These are phyloP conservation scores for Empis livida DNA, from an alignment of 2,888 invertebrate genomes.

Conservation along the genomic window DNA sequence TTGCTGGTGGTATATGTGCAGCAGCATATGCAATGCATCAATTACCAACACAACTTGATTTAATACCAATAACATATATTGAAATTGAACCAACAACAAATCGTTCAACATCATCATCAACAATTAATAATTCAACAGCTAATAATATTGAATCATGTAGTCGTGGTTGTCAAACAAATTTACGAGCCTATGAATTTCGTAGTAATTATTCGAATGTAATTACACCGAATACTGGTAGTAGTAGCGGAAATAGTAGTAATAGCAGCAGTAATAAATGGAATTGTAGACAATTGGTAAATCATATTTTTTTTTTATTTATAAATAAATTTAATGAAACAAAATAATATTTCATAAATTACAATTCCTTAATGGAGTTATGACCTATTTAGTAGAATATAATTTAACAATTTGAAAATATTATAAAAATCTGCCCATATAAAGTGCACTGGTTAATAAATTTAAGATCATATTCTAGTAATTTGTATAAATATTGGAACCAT, in stretches of 20 bases:
- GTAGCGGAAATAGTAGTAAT: neutral
- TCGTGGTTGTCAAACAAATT: slow-evolving; percentile 15
- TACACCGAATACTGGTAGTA: neutral
- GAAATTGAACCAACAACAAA: slow-evolving; percentile 2
- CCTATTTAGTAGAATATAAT: too few relatives aligned
- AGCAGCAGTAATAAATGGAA: slow-evolving; percentile 7
- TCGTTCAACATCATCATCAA: neutral
- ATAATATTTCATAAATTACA: too few relatives aligned
- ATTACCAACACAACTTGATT: neutral
- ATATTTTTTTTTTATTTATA: neutral
- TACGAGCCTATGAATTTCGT: slow-evolving; percentile 9
- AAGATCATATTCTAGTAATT: too few relatives aligned
- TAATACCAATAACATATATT: neutral
- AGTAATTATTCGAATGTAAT: slow-evolving; percentile 5
- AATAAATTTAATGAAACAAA: too few relatives aligned
- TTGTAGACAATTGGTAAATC: slow-evolving; percentile 13
- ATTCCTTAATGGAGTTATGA: too few relatives aligned
- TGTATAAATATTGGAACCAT: too few relatives aligned
- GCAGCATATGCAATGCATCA: slow-evolving; percentile 2
- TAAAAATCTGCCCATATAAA: too few relatives aligned
- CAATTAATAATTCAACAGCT: neutral
- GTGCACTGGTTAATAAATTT: too few relatives aligned
- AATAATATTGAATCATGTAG: slow-evolving; percentile 10
- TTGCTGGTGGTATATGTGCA: slow-evolving; percentile 1
- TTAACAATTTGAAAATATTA: too few relatives aligned